These are phyloP conservation scores for Plestiodon gilberti DNA, from an alignment of 2,113 vertebrate genomes.

Conservation along the genomic window DNA sequence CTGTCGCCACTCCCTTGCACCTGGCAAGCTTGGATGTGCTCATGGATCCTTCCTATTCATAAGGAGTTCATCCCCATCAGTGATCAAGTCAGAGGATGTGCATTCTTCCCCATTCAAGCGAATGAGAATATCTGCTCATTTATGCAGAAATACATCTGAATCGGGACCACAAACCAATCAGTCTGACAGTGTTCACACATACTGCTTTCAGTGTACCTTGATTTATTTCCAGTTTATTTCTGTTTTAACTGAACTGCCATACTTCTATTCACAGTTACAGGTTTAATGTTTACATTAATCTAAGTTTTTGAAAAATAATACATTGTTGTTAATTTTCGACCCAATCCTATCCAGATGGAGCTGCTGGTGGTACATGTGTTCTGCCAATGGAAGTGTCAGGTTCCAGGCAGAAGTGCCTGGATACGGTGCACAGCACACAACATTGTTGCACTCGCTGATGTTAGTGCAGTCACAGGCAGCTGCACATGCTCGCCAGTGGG, in stretches of 20 bases:
- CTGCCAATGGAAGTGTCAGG: too few species aligned
- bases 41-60: neutral
- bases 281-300: neutral
- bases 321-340: too few species aligned
- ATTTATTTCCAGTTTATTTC: neutral
- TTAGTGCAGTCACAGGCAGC: too few species aligned
- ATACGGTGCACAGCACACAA: too few species aligned
- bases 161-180: neutral
- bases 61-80: neutral
- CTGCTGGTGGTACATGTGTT: too few species aligned
- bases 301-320: neutral
- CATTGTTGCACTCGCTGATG: too few species aligned
- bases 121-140: neutral
- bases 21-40: too few species aligned
- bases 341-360: too few species aligned
- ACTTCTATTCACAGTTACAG: neutral
- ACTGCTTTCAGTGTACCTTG: neutral
- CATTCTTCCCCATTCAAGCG: neutral
- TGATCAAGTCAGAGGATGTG: neutral
- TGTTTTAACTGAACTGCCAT: neutral
- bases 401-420: too few species aligned
- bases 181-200: neutral
- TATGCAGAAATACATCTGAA: neutral
- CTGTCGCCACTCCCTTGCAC: too few species aligned
- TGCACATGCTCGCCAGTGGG: too few species aligned